Conservation (phyloP, 1,140 invertebrate species). For the Drosophila lacteicornis region DNA sequence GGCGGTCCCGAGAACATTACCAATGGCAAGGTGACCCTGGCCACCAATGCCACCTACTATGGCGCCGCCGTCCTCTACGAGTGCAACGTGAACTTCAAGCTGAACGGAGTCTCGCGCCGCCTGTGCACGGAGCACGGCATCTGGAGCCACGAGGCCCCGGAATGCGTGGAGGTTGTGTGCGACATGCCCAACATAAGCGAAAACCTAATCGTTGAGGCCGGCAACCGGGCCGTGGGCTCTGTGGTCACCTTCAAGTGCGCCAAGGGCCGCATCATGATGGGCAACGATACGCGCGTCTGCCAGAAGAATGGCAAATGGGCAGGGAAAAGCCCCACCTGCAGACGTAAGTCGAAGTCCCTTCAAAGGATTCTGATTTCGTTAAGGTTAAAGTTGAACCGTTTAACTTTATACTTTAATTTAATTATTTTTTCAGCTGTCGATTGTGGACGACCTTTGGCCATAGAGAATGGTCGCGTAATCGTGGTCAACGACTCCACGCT, state of each 20-base stretch:
- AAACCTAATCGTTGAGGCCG: constrained; percentile 86
- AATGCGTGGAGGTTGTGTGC: constrained; percentile 93
- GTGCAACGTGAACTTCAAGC: constrained; percentile 92
- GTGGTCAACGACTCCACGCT: constrained; percentile 93
- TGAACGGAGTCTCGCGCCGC: constrained; percentile 92
- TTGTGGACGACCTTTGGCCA: constrained; percentile 91
- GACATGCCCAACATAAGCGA: constrained; percentile 88
- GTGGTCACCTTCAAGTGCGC: constrained; percentile 93
- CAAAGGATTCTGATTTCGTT: too few relatives aligned
- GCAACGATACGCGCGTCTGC: constrained; percentile 92
- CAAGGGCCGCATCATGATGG: constrained; percentile 91
- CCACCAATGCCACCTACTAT: constrained; percentile 94
- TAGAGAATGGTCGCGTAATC: constrained; percentile 94
- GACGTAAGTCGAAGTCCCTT: constrained; percentile 87
- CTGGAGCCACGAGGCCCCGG: constrained; percentile 92
- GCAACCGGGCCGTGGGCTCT: constrained; percentile 87
- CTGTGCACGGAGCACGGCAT: constrained; percentile 95
- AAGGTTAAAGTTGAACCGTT: too few relatives aligned
- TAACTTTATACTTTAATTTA: too few relatives aligned
- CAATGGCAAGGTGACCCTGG: constrained; percentile 90
- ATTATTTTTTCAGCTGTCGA: constrained; percentile 87
- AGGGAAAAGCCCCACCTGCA: constrained; percentile 91
- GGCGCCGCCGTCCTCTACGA: constrained; percentile 93
- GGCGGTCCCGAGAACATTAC: constrained; percentile 90
- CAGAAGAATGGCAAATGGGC: constrained; percentile 93